These are phyloP conservation scores for Drosophila ustulata DNA, from an alignment of 2,888 invertebrate species.

Conservation along the genomic window DNA sequence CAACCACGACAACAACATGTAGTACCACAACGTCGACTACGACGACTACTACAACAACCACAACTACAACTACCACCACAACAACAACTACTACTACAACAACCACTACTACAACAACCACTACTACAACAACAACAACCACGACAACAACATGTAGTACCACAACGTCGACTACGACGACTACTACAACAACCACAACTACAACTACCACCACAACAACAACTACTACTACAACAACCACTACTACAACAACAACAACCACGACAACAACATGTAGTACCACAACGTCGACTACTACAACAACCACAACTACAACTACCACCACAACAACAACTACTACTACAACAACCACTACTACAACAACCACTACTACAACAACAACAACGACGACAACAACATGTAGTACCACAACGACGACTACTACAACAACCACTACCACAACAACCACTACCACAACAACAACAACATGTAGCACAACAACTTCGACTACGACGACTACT, in stretches of 20 bases:
- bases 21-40: background rate
- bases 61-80: constrained; percentile 3
- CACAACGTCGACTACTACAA: constrained; percentile 18
- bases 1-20: constrained; percentile 2
- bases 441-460: constrained; percentile 22
- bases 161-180: constrained; percentile 12
- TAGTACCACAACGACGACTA: constrained; percentile 6
- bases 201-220: constrained; percentile 7
- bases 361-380: constrained; percentile 14
- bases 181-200: constrained; percentile 1
- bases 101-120: constrained; percentile 7
- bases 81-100: constrained; percentile 10
- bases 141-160: constrained; percentile 20
- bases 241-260: background rate
- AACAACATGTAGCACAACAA: too few relatives aligned
- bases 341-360: constrained; percentile 21
- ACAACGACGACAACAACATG: constrained; percentile 23
- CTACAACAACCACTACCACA: constrained; percentile 4
- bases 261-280: constrained; percentile 17
- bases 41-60: constrained; percentile 10
- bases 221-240: constrained; percentile 18
- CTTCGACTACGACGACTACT: constrained; percentile 4
- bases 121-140: constrained; percentile 26
- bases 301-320: constrained; percentile 31
- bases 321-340: constrained; percentile 19